Evolutionary conservation across 2,888 invertebrate species (phyloP), one percentile per base, ranked within the genome.

Genomic region (Arctia plantaginis): DNA sequence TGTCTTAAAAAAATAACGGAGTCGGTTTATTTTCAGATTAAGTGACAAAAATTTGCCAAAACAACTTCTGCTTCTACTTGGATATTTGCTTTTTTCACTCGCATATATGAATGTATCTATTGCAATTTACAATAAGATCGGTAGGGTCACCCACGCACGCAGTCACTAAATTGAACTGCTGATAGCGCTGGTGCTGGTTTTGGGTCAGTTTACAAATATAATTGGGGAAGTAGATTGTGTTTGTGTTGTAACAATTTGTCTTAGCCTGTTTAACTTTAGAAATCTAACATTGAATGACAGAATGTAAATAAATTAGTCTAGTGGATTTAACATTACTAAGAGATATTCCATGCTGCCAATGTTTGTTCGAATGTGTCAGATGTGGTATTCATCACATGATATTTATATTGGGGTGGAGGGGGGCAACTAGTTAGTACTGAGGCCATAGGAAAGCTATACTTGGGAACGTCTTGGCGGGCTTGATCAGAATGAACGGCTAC

Each of bases 91-190:
- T 30, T 30, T 30, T 0, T 62, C 3, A 62, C 2, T 30, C 62
- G 30, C 6, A 6, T 62, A 6, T 62, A 30, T 62, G 18, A 30
- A 18, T 62, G 30, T 67, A 67, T 41, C 6, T 27, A 27, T 44
- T 41, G 12, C 62, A 51, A 41, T 23, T 66, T 39, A 27, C 23
- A 59, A 30, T 44, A 51, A 47, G 20, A 65, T 15, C 30, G 55
- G 41, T 27, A 74, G 73, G 73, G 73, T 74, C 73, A 74, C 73
- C 73, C 73, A 74, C 73, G 69, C 73, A 69, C 12, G 18, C n/a
- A 23, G 44, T 12, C 20, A 27, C 10, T 13, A 55, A 66, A 67
- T 72, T 67, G 30, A 69, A 12, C 44, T 41, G 62, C 33, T 35
- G 41, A 71, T 69, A 76, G 15, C 20, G 10, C 35, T 35, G 39